phyloP scores from a whole-genome alignment of 2,888 invertebrate genomes.

The Timandra comae region DNA sequence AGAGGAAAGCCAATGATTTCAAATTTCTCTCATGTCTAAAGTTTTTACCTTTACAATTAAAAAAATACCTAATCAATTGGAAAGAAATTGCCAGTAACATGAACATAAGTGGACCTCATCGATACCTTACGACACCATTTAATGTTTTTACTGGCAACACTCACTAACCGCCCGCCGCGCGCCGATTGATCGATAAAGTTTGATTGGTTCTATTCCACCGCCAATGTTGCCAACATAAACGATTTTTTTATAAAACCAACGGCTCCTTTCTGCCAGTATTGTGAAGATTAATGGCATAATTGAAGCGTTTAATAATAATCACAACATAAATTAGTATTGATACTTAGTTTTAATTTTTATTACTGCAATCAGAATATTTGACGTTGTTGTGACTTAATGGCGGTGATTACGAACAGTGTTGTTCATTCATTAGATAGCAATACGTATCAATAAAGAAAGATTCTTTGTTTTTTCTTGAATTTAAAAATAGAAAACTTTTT shows the following conservation, averaged over 20 bases:
- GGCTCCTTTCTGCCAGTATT: background rate
- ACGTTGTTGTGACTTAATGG: conserved; percentile 5
- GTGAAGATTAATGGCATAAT: conserved; percentile 19
- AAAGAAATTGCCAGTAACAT: too few relatives aligned
- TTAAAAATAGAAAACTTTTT: too few relatives aligned
- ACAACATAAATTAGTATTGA: conserved; percentile 14
- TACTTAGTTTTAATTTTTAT: conserved; percentile 17
- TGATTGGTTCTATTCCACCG: conserved; percentile 11
- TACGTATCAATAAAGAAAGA: too few relatives aligned
- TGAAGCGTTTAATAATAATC: conserved; percentile 18
- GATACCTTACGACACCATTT: conserved; percentile 16
- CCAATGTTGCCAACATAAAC: conserved; percentile 11
- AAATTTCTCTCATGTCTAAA: too few relatives aligned
- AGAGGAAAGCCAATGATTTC: background rate
- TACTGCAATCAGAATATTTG: conserved; percentile 18
- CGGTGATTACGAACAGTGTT: too few relatives aligned
- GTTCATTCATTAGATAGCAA: too few relatives aligned
- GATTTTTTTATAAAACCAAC: background rate
- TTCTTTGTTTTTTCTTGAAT: too few relatives aligned
- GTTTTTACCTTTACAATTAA: too few relatives aligned
- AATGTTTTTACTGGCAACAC: conserved; percentile 35
- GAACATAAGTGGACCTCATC: conserved; percentile 11
- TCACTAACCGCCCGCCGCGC: conserved; percentile 37
- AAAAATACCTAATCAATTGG: too few relatives aligned
- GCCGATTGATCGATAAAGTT: conserved; percentile 26